Percentiles rank a stretch among this genome's conserved stretches.
Evolutionary conservation across 1,140 invertebrate genomes (phyloP).

Genomic region (Nasonia giraulti): DNA sequence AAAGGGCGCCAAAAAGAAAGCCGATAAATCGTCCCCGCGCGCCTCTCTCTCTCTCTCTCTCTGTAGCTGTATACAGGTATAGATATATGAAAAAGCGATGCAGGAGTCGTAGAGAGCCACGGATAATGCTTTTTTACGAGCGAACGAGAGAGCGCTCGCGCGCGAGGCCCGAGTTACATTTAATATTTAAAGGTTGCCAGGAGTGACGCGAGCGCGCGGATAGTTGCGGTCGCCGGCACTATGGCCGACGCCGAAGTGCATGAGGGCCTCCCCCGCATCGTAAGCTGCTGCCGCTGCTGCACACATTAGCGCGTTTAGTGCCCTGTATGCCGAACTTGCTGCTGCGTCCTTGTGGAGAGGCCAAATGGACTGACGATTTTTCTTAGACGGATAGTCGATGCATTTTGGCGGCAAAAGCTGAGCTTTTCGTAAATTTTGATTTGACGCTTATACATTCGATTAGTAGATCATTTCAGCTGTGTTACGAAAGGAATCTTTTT

Average conservation of each 20-base stretch:
- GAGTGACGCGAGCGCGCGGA: slow-evolving; percentile 31
- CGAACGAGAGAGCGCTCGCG: not conserved
- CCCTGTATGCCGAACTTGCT: not conserved
- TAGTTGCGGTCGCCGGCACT: slow-evolving; percentile 37
- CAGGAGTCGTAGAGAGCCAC: not conserved
- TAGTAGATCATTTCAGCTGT: too few relatives aligned
- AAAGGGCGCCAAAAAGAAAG: slow-evolving; percentile 34
- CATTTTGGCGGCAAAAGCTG: too few relatives aligned
- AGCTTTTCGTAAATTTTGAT: too few relatives aligned
- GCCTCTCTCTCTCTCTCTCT: too few relatives aligned
- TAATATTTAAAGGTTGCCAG: slow-evolving; percentile 48
- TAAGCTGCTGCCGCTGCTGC: not conserved
- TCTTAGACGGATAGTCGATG: too few relatives aligned
- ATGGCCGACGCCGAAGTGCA: not conserved
- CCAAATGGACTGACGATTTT: too few relatives aligned
- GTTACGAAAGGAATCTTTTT: too few relatives aligned
- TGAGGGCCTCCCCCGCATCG: not conserved
- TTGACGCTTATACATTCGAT: too few relatives aligned
- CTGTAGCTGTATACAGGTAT: not conserved
- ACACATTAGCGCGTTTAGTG: slow-evolving; percentile 4
- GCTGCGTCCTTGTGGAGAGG: too few relatives aligned
- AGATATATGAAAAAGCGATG: not conserved
- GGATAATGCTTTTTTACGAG: slow-evolving; percentile 43
- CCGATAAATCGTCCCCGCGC: slow-evolving; percentile 37
- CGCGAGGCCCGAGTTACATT: slow-evolving; percentile 32